phyloP scores from a whole-genome alignment of 2,113 vertebrate genomes.

The Megalops atlanticus region DNA sequence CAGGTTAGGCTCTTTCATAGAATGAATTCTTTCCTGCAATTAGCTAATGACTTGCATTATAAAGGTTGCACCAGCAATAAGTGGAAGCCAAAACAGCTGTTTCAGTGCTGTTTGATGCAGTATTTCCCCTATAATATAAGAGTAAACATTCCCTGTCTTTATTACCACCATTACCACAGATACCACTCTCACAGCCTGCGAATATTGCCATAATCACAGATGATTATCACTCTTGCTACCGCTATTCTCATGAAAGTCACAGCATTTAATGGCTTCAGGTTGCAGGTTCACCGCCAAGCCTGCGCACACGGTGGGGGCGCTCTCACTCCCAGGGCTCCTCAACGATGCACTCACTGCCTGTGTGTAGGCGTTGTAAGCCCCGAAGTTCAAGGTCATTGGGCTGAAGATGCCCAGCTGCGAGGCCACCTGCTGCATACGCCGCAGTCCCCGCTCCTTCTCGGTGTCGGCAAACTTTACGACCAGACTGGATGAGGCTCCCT shows the following conservation, averaged over 20 bases:
- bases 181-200: background rate
- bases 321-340: constrained; percentile 28
- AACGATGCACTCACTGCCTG: constrained; percentile 80
- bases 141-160: background rate
- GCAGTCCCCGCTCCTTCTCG: constrained; percentile 85
- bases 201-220: background rate
- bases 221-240: background rate
- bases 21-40: constrained; percentile 15
- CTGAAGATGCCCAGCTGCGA: constrained; percentile 89
- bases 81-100: background rate
- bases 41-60: background rate
- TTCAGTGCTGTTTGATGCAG: background rate
- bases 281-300: constrained; percentile 38
- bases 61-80: background rate
- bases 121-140: background rate
- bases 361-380: constrained; percentile 88
- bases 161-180: background rate
- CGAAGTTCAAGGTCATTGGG: constrained; percentile 86
- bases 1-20: background rate
- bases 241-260: constrained; percentile 50
- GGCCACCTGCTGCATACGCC: constrained; percentile 90
- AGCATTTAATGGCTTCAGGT: constrained; percentile 69
- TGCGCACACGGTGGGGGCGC: background rate
- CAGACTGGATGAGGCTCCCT: constrained; percentile 90
- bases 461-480: constrained; percentile 93